These are phyloP conservation scores for Mus spicilegus DNA, from an alignment of 2,113 vertebrate genomes.

Conservation along the genomic window DNA sequence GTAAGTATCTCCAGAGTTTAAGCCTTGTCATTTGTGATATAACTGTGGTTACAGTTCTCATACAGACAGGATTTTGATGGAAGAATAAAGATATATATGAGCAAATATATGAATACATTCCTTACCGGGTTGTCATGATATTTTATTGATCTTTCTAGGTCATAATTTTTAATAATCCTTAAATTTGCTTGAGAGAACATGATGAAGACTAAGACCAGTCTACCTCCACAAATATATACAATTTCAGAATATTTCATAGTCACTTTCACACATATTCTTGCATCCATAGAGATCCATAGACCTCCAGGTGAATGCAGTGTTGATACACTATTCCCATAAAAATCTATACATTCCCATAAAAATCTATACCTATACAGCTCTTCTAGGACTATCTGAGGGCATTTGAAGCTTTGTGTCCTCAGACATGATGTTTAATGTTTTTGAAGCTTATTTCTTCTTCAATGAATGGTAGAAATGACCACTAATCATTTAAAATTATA, in stretches of 20 bases:
- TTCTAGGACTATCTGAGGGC: background rate
- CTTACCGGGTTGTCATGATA: slow-evolving; percentile 23
- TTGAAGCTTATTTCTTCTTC: background rate
- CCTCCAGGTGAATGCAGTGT: background rate
- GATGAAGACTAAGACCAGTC: background rate
- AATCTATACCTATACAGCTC: background rate
- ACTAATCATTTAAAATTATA: background rate
- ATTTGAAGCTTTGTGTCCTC: background rate
- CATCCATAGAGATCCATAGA: background rate
- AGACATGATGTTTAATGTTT: background rate
- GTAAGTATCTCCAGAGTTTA: background rate
- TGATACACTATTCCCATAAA: background rate
- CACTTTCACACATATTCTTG: background rate
- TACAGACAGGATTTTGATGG: background rate
- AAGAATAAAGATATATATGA: background rate
- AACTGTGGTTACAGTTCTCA: background rate
- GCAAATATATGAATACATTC: slow-evolving; percentile 2
- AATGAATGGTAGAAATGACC: slow-evolving; percentile 1
- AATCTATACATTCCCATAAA: background rate
- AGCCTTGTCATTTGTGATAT: background rate
- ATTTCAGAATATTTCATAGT: background rate
- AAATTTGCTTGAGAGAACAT: background rate
- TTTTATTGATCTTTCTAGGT: slow-evolving; percentile 40
- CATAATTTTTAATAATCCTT: slow-evolving; percentile 12
- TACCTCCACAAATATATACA: background rate